Conservation (phyloP, 2,113 vertebrate species). For the Apodemus sylvaticus region DNA sequence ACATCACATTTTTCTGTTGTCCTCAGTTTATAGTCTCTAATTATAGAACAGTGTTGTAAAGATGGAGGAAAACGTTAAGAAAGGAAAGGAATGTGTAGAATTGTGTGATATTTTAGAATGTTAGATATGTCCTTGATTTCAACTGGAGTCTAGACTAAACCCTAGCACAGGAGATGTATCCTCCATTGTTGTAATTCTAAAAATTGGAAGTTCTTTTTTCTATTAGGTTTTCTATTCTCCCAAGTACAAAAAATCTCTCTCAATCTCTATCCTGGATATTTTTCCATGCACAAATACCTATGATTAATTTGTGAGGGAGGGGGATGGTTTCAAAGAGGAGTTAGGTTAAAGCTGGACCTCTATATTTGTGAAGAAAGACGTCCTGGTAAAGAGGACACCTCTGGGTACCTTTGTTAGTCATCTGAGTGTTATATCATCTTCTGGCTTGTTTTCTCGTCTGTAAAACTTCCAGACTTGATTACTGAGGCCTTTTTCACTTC, state of each 20-base stretch:
- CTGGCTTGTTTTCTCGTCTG: constrained; percentile 13
- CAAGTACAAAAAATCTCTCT: constrained; percentile 29
- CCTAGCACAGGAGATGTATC: background rate
- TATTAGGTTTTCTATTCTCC: constrained; percentile 45
- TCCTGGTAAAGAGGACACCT: constrained; percentile 8
- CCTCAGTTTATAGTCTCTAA: constrained; percentile 40
- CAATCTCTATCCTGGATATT: constrained; percentile 15
- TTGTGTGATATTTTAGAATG: background rate
- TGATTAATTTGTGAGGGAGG: constrained; percentile 36
- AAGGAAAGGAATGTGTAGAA: background rate
- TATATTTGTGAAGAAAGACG: background rate
- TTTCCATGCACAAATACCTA: constrained; percentile 26
- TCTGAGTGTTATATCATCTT: background rate
- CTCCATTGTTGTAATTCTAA: background rate
- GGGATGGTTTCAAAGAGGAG: background rate
- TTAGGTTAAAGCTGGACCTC: background rate
- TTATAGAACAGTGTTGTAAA: constrained; percentile 5
- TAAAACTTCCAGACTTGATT: constrained; percentile 27
- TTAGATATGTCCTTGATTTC: background rate
- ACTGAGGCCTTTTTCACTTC: constrained; percentile 6
- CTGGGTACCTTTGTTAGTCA: background rate
- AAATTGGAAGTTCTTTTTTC: background rate
- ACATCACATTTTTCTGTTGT: constrained; percentile 47
- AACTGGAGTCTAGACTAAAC: background rate
- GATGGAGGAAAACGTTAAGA: constrained; percentile 7